Evolutionary conservation across 1,140 invertebrate species (phyloP).

Genomic region (Elymnias hypermnestra): DNA sequence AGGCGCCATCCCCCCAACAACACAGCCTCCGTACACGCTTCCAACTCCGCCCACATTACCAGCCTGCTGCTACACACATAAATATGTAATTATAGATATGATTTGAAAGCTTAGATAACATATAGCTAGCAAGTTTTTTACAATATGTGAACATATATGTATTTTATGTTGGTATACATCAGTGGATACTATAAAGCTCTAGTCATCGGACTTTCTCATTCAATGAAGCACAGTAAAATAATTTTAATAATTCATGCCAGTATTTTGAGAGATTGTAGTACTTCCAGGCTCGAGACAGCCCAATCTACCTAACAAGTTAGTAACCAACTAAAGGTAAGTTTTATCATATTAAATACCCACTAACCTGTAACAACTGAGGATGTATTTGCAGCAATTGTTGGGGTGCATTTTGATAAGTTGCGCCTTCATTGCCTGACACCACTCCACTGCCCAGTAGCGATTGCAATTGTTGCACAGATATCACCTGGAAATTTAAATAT

Average conservation of each 20-base stretch:
- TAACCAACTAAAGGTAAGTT: neutral
- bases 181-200: too few species aligned
- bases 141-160: too few species aligned
- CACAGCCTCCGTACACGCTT: constrained; percentile 59
- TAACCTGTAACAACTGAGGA: constrained; percentile 66
- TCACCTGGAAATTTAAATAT: constrained; percentile 68
- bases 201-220: too few species aligned
- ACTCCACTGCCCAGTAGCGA: constrained; percentile 52
- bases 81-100: too few species aligned
- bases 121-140: too few species aligned
- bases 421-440: constrained; percentile 41
- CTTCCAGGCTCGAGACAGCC: too few species aligned
- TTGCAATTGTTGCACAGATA: constrained; percentile 71
- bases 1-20: constrained; percentile 58
- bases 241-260: too few species aligned
- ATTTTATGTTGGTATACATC: too few species aligned
- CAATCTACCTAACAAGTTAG: too few species aligned
- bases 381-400: constrained; percentile 70
- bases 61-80: constrained; percentile 44
- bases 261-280: too few species aligned
- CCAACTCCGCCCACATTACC: constrained; percentile 52
- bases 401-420: constrained; percentile 55
- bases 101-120: too few species aligned
- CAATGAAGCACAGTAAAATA: too few species aligned
- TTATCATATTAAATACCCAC: neutral